A percentile compares a stretch with the other conserved stretches of the same genome.
Evolutionary conservation across 37 sponge, comb jelly and placozoan genomes (phyloP).

Genomic region (Bolinopsis microptera): DNA sequence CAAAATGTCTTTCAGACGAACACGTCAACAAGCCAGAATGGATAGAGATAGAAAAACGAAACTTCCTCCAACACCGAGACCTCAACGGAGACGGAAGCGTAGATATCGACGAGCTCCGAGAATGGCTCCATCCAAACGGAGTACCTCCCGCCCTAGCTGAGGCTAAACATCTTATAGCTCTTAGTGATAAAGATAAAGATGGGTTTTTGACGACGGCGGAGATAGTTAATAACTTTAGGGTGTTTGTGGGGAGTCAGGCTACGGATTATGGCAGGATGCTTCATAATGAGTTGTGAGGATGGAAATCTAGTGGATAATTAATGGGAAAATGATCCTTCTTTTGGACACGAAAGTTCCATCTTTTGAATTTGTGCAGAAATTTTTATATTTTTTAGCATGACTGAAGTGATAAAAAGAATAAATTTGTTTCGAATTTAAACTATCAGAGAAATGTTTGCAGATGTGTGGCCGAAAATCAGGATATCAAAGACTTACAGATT

Average conservation of each 20-base stretch:
- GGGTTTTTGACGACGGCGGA: conserved; percentile 77
- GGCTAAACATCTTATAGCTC: conserved; percentile 85
- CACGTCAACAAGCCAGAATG: neutral
- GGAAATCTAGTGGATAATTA: no score
- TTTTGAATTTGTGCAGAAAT: no score
- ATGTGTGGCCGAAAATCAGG: no score
- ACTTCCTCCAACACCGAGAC: conserved; percentile 19
- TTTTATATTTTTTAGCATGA: no score
- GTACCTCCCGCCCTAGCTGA: conserved; percentile 79
- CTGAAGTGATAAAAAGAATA: no score
- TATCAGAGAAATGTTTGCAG: no score
- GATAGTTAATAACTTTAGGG: conserved; percentile 82
- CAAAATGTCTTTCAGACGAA: no score
- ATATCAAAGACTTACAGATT: no score
- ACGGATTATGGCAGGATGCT: conserved; percentile 93
- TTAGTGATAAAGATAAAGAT: conserved; percentile 83
- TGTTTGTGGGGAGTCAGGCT: conserved; percentile 94
- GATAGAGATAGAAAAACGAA: neutral
- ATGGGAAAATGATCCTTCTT: no score
- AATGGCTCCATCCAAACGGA: conserved; percentile 24
- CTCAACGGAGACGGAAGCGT: conserved; percentile 12
- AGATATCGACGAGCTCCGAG: neutral
- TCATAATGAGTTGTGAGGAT: conserved; percentile 55
- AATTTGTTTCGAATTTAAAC: no score
- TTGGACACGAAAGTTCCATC: no score